Percentiles rank a stretch among this genome's conserved stretches.
Conservation (phyloP, 2,888 invertebrate genomes). For the Pteria penguin region DNA sequence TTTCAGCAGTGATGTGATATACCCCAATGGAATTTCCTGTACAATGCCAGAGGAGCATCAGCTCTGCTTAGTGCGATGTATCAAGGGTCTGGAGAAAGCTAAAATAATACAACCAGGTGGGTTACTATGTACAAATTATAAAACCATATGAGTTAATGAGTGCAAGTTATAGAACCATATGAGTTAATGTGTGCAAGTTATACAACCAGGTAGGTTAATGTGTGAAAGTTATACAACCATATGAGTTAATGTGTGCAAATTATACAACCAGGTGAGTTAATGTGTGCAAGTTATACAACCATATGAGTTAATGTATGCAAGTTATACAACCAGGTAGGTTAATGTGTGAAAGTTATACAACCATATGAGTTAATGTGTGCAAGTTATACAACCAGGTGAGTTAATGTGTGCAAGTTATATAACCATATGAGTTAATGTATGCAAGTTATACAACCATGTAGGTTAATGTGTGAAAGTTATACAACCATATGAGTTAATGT, state of each 20-base stretch:
- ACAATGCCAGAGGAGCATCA: constrained; percentile 90
- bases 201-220: background rate
- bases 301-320: background rate
- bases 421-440: too few relatives aligned
- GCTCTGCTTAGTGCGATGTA: constrained; percentile 84
- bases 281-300: too few relatives aligned
- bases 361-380: too few relatives aligned
- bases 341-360: too few relatives aligned
- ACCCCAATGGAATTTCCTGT: constrained; percentile 92
- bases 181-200: background rate
- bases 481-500: background rate
- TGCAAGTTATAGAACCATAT: background rate
- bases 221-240: background rate
- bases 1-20: constrained; percentile 87
- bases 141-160: background rate
- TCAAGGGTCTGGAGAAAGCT: constrained; percentile 88
- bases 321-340: background rate
- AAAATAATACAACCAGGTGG: constrained; percentile 85
- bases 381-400: too few relatives aligned
- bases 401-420: too few relatives aligned
- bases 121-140: background rate
- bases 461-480: too few relatives aligned
- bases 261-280: background rate
- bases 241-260: background rate
- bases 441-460: too few relatives aligned